Percentiles rank a stretch among this genome's conserved stretches.
Conservation (phyloP, 2,113 vertebrate species). For the Pseudorasbora parva region DNA sequence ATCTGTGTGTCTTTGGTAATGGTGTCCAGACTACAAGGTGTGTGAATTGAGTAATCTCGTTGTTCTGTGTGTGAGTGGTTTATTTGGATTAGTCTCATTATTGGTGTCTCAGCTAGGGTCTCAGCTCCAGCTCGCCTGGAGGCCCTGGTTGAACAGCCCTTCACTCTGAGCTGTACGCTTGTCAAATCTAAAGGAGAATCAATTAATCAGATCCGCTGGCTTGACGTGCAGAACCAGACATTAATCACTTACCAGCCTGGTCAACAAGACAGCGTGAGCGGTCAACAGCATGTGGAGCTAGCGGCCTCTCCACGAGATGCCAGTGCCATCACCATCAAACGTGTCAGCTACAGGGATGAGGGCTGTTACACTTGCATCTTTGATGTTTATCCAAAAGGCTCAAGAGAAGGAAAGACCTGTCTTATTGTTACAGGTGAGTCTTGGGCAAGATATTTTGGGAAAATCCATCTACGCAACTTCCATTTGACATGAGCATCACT, state of each 20-base stretch:
- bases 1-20: slow-evolving; percentile 68
- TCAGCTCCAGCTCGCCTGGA: slow-evolving; percentile 63
- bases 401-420: slow-evolving; percentile 70
- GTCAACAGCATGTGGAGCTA: slow-evolving; percentile 75
- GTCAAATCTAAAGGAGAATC: slow-evolving; percentile 63
- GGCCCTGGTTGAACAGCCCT: slow-evolving; percentile 71
- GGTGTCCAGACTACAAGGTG: slow-evolving; percentile 70
- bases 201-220: slow-evolving; percentile 73
- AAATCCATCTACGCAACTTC: neutral
- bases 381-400: slow-evolving; percentile 67
- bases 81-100: neutral
- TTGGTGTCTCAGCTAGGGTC: slow-evolving; percentile 69
- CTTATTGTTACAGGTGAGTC: slow-evolving; percentile 75
- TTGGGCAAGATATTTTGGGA: neutral
- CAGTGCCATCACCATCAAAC: slow-evolving; percentile 72
- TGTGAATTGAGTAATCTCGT: slow-evolving; percentile 36
- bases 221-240: slow-evolving; percentile 74
- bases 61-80: neutral
- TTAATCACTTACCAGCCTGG: slow-evolving; percentile 70
- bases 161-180: slow-evolving; percentile 74
- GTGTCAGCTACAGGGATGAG: slow-evolving; percentile 75
- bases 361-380: slow-evolving; percentile 81
- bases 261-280: slow-evolving; percentile 68
- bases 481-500: neutral
- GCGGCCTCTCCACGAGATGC: slow-evolving; percentile 63